Percentiles rank a stretch among this genome's conserved stretches.
Evolutionary conservation across 2,797 vertebrate genomes (phyloP).

Genomic region (Acestrorhynchus altus): DNA sequence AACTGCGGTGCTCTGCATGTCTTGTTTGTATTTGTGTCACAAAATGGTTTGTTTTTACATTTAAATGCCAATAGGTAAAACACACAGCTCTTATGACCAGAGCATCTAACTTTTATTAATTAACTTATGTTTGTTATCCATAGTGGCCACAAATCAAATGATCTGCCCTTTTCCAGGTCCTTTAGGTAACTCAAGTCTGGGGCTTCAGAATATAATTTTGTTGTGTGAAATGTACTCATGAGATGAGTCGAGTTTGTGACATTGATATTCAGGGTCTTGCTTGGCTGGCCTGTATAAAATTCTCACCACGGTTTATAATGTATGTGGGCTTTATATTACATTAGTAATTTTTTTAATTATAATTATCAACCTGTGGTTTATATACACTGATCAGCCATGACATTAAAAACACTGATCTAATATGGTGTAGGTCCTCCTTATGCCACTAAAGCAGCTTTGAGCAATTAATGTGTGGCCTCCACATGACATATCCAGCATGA

Average conservation of each 20-base stretch:
- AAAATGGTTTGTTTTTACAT: conserved; percentile 6
- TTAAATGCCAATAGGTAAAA: conserved; percentile 7
- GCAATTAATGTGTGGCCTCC: too few relatives aligned
- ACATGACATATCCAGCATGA: too few relatives aligned
- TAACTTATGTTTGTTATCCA: conserved; percentile 51
- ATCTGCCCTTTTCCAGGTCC: conserved; percentile 20
- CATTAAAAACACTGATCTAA: too few relatives aligned
- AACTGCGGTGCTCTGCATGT: conserved; percentile 60
- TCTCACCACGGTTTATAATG: conserved; percentile 73
- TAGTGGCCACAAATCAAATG: conserved; percentile 39
- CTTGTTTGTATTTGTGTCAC: conserved; percentile 56
- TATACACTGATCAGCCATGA: too few relatives aligned
- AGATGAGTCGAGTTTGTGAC: conserved; percentile 79
- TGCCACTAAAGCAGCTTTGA: too few relatives aligned
- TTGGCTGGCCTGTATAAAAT: conserved; percentile 64
- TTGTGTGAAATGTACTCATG: conserved; percentile 82
- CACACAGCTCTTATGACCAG: conserved; percentile 16
- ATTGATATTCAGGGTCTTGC: conserved; percentile 75
- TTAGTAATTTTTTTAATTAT: too few relatives aligned
- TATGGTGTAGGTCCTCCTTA: too few relatives aligned
- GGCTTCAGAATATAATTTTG: conserved; percentile 60
- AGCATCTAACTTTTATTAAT: conserved; percentile 23
- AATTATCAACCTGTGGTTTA: too few relatives aligned
- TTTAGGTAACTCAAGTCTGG: conserved; percentile 42
- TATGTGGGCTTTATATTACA: conserved; percentile 30